These are phyloP conservation scores for Antheraea assamensis DNA, from an alignment of 2,888 invertebrate species.

Conservation along the genomic window DNA sequence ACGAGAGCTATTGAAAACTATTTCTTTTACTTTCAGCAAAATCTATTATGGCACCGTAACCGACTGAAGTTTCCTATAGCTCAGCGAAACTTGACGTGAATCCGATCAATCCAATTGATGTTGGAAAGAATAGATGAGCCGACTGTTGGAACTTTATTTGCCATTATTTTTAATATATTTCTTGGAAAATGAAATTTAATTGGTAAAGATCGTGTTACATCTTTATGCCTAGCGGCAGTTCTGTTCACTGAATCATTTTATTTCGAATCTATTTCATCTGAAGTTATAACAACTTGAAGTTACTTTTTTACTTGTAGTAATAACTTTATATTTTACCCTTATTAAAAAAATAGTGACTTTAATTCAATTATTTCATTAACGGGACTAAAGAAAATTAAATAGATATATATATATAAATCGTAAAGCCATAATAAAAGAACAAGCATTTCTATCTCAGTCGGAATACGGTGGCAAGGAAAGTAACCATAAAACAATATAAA, in stretches of 20 bases:
- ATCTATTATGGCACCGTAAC: conserved; percentile 68
- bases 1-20: conserved; percentile 67
- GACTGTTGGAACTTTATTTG: conserved; percentile 57
- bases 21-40: conserved; percentile 65
- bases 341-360: not conserved
- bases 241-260: not conserved
- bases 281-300: not conserved
- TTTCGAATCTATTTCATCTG: not conserved
- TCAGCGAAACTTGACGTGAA: conserved; percentile 58
- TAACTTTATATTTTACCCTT: not conserved
- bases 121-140: conserved; percentile 63
- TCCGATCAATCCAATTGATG: conserved; percentile 73
- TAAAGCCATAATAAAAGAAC: conserved; percentile 39
- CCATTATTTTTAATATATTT: conserved; percentile 48
- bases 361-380: not conserved
- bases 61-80: conserved; percentile 61
- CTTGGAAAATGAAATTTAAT: conserved; percentile 46
- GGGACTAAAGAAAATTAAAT: not conserved
- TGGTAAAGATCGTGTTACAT: conserved; percentile 28
- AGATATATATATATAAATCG: not conserved
- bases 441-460: conserved; percentile 57
- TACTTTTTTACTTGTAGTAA: not conserved
- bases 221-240: not conserved
- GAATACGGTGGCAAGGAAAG: conserved; percentile 62
- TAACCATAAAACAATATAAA: conserved; percentile 77